Evolutionary conservation across 2,888 invertebrate genomes (phyloP).

Genomic region (Campoplex nolae): DNA sequence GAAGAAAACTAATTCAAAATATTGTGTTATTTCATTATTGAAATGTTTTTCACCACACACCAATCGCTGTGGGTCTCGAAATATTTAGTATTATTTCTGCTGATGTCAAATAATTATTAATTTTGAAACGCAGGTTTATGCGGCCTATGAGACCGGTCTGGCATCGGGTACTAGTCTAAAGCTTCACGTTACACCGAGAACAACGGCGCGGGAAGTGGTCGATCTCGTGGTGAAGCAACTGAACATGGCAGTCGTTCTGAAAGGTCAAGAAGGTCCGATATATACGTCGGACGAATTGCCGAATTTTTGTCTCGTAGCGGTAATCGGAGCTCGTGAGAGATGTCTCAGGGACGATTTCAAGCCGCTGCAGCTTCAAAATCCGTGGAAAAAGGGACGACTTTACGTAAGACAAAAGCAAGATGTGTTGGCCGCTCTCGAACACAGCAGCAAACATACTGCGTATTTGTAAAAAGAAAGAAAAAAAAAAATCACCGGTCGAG

Average conservation of each 20-base stretch:
- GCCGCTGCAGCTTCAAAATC: constrained; percentile 96
- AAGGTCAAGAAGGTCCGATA: constrained; percentile 94
- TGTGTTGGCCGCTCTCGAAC: constrained; percentile 94
- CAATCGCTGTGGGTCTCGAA: too few relatives aligned
- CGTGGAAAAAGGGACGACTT: constrained; percentile 97
- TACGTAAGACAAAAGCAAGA: constrained; percentile 97
- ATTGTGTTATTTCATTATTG: too few relatives aligned
- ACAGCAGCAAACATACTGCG: constrained; percentile 93
- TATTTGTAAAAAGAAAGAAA: constrained; percentile 81
- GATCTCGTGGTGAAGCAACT: constrained; percentile 98
- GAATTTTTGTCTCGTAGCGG: constrained; percentile 97
- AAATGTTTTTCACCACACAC: too few relatives aligned
- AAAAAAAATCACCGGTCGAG: constrained; percentile 47
- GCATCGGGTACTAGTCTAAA: constrained; percentile 97
- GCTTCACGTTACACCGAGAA: constrained; percentile 96
- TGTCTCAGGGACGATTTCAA: constrained; percentile 97
- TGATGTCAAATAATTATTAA: background rate
- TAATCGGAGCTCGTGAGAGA: constrained; percentile 97
- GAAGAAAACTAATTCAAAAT: too few relatives aligned
- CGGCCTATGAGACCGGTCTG: constrained; percentile 98
- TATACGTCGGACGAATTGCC: constrained; percentile 93
- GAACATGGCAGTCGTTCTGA: constrained; percentile 95
- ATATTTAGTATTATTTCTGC: too few relatives aligned
- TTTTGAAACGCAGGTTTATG: constrained; percentile 89
- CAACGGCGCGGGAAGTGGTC: constrained; percentile 97